A percentile compares a stretch with the other conserved stretches of the same genome.
Evolutionary conservation across 2,797 vertebrate genomes (phyloP).

Genomic region (Gila robusta): DNA sequence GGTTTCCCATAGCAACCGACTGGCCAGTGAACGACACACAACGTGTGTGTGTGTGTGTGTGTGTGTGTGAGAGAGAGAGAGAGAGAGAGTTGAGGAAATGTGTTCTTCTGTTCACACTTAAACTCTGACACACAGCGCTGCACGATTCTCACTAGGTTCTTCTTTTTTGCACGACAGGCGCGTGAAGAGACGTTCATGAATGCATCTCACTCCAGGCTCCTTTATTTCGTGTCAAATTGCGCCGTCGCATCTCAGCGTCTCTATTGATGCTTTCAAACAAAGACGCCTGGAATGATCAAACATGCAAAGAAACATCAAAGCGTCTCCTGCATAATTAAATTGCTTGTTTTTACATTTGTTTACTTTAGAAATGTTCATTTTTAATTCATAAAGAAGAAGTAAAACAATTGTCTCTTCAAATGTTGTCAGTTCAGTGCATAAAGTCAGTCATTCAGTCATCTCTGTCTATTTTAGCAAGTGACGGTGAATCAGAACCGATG

Average conservation of each 20-base stretch:
- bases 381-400: conserved; percentile 40
- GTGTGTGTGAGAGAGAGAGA: background rate
- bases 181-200: conserved; percentile 35
- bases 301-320: conserved; percentile 42
- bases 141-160: conserved; percentile 16
- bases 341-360: conserved; percentile 29
- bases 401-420: conserved; percentile 1
- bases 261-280: conserved; percentile 38
- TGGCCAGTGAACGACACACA: conserved; percentile 52
- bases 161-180: conserved; percentile 20
- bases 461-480: background rate
- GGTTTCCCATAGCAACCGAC: conserved; percentile 67
- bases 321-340: conserved; percentile 38
- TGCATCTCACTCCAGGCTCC: conserved; percentile 25
- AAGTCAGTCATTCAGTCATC: background rate
- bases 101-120: conserved; percentile 32
- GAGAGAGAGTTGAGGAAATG: conserved; percentile 44
- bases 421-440: conserved; percentile 1
- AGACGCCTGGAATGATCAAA: conserved; percentile 37
- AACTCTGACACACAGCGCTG: conserved; percentile 37
- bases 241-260: background rate
- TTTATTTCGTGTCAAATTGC: background rate
- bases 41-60: conserved; percentile 42
- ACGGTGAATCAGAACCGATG: background rate
- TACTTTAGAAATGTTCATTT: conserved; percentile 11